Evolutionary conservation across 2,113 vertebrate genomes (phyloP).

Genomic region (Petrocephalus microphthalmus): DNA sequence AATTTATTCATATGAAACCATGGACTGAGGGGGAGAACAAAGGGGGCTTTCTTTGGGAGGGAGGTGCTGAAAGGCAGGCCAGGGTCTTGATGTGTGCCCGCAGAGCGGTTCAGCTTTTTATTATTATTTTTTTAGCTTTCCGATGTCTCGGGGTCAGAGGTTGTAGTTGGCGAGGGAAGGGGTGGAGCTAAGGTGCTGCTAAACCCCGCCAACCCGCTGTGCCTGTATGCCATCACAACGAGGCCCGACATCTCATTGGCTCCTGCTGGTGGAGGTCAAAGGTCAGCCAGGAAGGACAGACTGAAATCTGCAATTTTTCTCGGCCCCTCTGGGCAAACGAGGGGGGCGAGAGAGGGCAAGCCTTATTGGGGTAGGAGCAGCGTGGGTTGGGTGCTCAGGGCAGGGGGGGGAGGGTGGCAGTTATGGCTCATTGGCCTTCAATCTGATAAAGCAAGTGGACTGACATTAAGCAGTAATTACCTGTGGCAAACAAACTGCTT

Average conservation of each 20-base stretch:
- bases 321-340: background rate
- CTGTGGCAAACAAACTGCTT: constrained; percentile 43
- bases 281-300: background rate
- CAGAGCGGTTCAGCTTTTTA: background rate
- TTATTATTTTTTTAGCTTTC: constrained; percentile 11
- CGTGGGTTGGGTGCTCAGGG: background rate
- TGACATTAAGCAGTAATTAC: constrained; percentile 49
- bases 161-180: background rate
- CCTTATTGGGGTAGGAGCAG: background rate
- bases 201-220: background rate
- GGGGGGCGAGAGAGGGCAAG: background rate
- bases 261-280: background rate
- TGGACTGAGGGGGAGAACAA: constrained; percentile 1
- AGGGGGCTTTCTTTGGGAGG: constrained; percentile 8
- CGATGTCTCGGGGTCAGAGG: background rate
- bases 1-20: constrained; percentile 4
- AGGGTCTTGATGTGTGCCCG: background rate
- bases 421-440: constrained; percentile 38
- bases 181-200: background rate
- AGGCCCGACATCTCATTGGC: background rate
- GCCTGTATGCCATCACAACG: background rate
- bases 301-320: background rate
- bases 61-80: constrained; percentile 1
- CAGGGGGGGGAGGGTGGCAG: background rate
- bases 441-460: constrained; percentile 47